Evolutionary conservation across 1,140 invertebrate species (phyloP).

Genomic region (Drosophila grimshawi): DNA sequence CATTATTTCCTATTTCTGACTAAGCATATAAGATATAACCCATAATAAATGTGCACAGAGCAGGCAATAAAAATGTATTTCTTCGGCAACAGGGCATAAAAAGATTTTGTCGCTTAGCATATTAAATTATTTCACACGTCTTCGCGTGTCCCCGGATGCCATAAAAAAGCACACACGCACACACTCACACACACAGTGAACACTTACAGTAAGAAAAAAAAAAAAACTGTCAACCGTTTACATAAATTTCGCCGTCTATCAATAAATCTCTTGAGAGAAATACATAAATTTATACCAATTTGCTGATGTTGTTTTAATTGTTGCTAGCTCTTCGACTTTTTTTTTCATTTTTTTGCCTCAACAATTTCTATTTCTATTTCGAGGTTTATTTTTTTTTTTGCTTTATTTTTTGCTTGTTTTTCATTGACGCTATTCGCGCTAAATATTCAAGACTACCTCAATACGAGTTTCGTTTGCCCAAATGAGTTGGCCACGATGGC

Average conservation of each 20-base stretch:
- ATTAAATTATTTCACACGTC: constrained; percentile 63
- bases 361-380: constrained; percentile 35
- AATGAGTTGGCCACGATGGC: constrained; percentile 45
- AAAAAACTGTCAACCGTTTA: constrained; percentile 65
- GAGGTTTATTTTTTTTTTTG: constrained; percentile 7
- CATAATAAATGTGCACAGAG: constrained; percentile 18
- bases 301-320: constrained; percentile 28
- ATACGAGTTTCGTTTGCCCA: constrained; percentile 78
- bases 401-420: constrained; percentile 11
- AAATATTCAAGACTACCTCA: constrained; percentile 78
- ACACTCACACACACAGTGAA: no score
- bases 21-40: not conserved
- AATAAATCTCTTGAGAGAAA: constrained; percentile 68
- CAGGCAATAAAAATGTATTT: no score
- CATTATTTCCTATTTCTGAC: not conserved
- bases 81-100: constrained; percentile 1
- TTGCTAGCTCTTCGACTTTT: not conserved
- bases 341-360: constrained; percentile 10
- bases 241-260: constrained; percentile 71
- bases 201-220: not conserved
- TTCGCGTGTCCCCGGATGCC: constrained; percentile 21
- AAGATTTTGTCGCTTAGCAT: constrained; percentile 15
- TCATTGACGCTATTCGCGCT: constrained; percentile 27
- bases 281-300: constrained; percentile 66
- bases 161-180: constrained; percentile 10